Evolutionary conservation across 2,888 invertebrate species (phyloP).

Genomic region (Tetheella fluctuosa): DNA sequence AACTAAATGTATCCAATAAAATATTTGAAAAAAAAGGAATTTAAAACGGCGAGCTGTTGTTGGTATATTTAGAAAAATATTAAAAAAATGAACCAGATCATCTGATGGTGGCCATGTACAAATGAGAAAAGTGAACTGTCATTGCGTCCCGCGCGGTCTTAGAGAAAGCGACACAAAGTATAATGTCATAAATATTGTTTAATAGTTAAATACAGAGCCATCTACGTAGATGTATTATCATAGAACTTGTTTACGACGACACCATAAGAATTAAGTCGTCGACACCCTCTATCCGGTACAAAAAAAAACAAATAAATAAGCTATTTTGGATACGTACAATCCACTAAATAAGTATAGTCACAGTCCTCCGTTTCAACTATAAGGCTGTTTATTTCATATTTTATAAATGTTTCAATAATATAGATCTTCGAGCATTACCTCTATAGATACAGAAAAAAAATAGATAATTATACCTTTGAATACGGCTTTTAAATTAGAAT

Average conservation of each 20-base stretch:
- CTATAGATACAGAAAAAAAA: conserved; percentile 68
- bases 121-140: conserved; percentile 78
- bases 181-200: conserved; percentile 63
- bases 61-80: conserved; percentile 84
- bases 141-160: conserved; percentile 55
- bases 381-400: conserved; percentile 70
- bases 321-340: conserved; percentile 64
- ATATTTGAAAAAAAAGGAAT: conserved; percentile 66
- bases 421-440: conserved; percentile 70
- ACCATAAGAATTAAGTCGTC: conserved; percentile 44
- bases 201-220: conserved; percentile 82
- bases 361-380: conserved; percentile 65
- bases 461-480: conserved; percentile 69
- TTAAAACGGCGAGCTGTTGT: conserved; percentile 76
- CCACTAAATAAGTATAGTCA: conserved; percentile 59
- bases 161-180: conserved; percentile 68
- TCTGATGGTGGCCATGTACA: conserved; percentile 89
- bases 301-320: conserved; percentile 61
- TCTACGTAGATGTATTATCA: conserved; percentile 69
- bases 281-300: conserved; percentile 71
- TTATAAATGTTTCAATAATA: conserved; percentile 69
- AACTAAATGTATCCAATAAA: conserved; percentile 65
- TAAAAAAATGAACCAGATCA: conserved; percentile 85
- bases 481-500: conserved; percentile 59
- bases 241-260: conserved; percentile 58